Evolutionary conservation across 2,888 invertebrate species (phyloP).

Genomic region (Scelioninae gen. 1): DNA sequence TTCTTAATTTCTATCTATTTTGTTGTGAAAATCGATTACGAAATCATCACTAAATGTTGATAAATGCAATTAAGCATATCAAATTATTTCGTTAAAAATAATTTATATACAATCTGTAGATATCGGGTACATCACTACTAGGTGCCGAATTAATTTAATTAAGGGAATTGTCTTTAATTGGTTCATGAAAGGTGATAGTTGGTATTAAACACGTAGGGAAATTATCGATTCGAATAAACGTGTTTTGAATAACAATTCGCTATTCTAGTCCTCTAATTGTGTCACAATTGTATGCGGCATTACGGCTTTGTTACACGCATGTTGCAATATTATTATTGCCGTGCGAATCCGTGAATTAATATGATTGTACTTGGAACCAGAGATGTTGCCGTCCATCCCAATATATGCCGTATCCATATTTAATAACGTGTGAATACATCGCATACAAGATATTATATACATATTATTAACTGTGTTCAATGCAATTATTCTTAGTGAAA

Average conservation of each 20-base stretch:
- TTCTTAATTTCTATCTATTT: too few relatives aligned
- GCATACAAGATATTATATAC: slow-evolving; percentile 4
- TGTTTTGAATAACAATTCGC: slow-evolving; percentile 10
- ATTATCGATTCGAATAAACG: slow-evolving; percentile 34
- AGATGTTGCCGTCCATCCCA: slow-evolving; percentile 11
- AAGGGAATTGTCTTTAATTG: slow-evolving; percentile 5
- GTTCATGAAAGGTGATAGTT: slow-evolving; percentile 1
- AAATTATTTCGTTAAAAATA: too few relatives aligned
- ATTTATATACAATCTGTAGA: too few relatives aligned
- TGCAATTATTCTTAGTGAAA: too few relatives aligned
- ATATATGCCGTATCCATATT: slow-evolving; percentile 18
- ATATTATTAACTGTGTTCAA: neutral
- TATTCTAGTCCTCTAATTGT: slow-evolving; percentile 34
- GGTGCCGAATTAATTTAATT: neutral
- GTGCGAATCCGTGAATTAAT: slow-evolving; percentile 30
- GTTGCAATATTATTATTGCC: slow-evolving; percentile 33
- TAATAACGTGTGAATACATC: slow-evolving; percentile 13
- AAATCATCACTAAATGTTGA: too few relatives aligned
- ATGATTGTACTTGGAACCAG: slow-evolving; percentile 16
- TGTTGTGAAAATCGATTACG: too few relatives aligned
- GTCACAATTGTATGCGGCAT: slow-evolving; percentile 29
- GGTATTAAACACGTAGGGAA: neutral
- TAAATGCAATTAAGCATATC: too few relatives aligned
- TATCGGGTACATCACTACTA: too few relatives aligned
- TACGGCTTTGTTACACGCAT: slow-evolving; percentile 12